These are phyloP conservation scores for Metacarcinus magister DNA, from an alignment of 2,888 invertebrate species.

Conservation along the genomic window DNA sequence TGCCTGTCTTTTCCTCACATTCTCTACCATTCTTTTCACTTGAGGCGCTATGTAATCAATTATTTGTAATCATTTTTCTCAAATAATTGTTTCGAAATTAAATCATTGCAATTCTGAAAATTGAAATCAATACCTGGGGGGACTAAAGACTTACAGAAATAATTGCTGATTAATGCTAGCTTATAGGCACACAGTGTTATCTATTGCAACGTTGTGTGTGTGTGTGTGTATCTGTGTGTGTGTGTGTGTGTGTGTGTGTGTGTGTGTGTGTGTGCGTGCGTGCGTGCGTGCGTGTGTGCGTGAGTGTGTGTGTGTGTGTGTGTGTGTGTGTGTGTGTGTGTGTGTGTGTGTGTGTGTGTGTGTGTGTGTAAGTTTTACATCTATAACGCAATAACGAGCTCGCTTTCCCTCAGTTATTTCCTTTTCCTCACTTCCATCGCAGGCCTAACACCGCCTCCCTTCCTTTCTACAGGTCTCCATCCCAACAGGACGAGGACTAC, in stretches of 20 bases:
- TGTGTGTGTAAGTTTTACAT: background rate
- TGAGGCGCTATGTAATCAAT: background rate
- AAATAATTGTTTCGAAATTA: background rate
- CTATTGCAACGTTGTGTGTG: background rate
- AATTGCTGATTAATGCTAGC: too few species aligned
- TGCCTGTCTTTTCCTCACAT: background rate
- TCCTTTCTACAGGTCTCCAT: too few species aligned
- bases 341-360: constrained; percentile 52
- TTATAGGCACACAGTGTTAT: background rate
- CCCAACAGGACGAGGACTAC: too few species aligned
- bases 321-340: constrained; percentile 52
- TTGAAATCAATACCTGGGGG: too few species aligned
- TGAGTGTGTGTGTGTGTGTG: constrained; percentile 55
- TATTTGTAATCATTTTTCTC: background rate
- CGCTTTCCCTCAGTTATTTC: too few species aligned
- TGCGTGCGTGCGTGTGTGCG: background rate
- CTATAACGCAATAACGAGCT: background rate
- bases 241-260: background rate
- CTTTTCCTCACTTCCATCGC: too few species aligned
- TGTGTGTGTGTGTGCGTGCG: constrained; percentile 1
- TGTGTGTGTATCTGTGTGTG: too few species aligned
- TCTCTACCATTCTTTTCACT: background rate
- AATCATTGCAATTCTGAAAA: background rate
- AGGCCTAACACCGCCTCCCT: too few species aligned
- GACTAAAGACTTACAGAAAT: background rate